Base-by-base conservation (phyloP, 2,797 vertebrate species). In the Ciconia nigra region DNA sequence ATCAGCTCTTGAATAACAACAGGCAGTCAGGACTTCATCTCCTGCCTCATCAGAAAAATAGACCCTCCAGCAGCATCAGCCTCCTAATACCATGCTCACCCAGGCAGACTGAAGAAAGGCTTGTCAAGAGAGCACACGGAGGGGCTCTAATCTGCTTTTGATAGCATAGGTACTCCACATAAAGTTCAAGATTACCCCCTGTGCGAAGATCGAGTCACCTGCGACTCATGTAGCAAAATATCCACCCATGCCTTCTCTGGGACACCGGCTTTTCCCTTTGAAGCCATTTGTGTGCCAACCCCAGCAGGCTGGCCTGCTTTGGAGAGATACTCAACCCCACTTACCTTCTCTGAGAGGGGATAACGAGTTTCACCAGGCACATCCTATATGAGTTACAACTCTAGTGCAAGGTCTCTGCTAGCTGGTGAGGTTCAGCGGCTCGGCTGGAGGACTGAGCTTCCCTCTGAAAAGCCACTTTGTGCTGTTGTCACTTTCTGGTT, bases 1-100 rank as follows among this genome's bases (percentile, higher is more conserved):
- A 58, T 86, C 33, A 44, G 52, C 63, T 93, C 85, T 94, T 70
- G 79, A 91, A 82, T 47, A 91, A 93, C 69, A 86, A 77, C 16
- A 46, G 77, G 54, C 41, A 94, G 49, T 65, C 83, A 95, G 79
- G 61, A 80, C 49, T 80, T 90, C 37, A 57, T 74, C 52, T 80
- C 42, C 69, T 63, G 69, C 65, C 78, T 90, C 82, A 46, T 90
- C 80, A 90, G 76, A 90, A 94, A 86, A 95, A 90, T 52, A 91
- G 85, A 71, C n/a, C 10, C 35, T 86, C 55, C 54, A 90, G 57
- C 61, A 63, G 61, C 4, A 0, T n/a, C 81, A 67, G 31, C 31
- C 22, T 81, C 35, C 69, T 71, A 47, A 67, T 44, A 66, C 41
- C 2, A 3, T 15, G 51, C 41, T 86, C 57, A 57, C 83, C 63